Percentiles rank a stretch among this genome's conserved stretches.
Conservation (phyloP, 2,113 vertebrate genomes). For the Lamprologus callipterus region DNA sequence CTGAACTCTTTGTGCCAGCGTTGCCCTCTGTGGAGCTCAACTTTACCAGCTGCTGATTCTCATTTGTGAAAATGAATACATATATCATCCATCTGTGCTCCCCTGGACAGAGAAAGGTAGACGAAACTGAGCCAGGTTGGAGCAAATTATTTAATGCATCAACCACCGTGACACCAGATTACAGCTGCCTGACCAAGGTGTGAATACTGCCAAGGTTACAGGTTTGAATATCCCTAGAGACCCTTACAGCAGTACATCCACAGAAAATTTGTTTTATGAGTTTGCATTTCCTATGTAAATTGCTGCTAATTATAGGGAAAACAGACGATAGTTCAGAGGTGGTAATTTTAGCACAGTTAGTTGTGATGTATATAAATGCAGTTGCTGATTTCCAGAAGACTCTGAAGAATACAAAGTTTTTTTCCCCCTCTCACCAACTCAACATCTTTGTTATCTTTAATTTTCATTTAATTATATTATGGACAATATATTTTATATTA, state of each 20-base stretch:
- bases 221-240: background rate
- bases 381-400: background rate
- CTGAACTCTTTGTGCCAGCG: background rate
- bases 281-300: background rate
- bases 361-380: background rate
- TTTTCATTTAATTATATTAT: background rate
- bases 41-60: background rate
- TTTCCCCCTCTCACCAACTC: background rate
- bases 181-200: background rate
- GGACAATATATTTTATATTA: background rate
- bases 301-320: background rate
- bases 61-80: background rate
- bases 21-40: background rate
- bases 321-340: background rate
- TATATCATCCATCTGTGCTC: background rate
- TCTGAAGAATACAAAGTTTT: background rate
- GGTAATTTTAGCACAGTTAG: background rate
- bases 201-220: background rate
- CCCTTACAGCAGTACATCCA: background rate
- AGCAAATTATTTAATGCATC: background rate
- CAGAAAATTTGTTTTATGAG: background rate
- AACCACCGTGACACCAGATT: background rate
- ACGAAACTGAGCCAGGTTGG: background rate
- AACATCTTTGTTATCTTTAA: background rate
- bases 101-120: background rate